These are phyloP conservation scores for Argopecten irradians DNA, from an alignment of 1,140 invertebrate genomes.

Conservation along the genomic window DNA sequence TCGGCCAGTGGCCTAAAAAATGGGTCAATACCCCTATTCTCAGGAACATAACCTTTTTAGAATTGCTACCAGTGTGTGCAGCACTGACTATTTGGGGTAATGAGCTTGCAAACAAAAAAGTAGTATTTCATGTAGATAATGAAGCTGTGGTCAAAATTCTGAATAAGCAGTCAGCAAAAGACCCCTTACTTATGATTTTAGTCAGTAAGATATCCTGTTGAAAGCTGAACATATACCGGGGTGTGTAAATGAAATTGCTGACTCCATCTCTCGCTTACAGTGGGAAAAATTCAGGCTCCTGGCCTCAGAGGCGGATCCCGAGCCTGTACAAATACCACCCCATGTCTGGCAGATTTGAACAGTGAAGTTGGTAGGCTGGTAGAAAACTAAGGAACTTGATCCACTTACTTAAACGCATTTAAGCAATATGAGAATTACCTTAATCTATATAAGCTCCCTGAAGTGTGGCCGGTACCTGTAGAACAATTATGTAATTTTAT, in stretches of 20 bases:
- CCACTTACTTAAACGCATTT: not conserved
- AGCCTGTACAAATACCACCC: not conserved
- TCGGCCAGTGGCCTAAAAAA: conserved; percentile 33
- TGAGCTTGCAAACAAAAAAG: conserved; percentile 24
- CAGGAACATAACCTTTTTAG: conserved; percentile 38
- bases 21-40: not conserved
- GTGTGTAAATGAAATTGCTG: conserved; percentile 1
- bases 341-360: not conserved
- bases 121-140: conserved; percentile 27
- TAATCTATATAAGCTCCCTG: not conserved
- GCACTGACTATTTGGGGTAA: conserved; percentile 26
- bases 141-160: conserved; percentile 35
- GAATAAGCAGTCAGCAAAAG: conserved; percentile 43
- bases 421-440: not conserved
- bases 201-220: conserved; percentile 37
- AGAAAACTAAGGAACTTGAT: not conserved
- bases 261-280: conserved; percentile 38
- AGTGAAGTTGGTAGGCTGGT: not conserved
- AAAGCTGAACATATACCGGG: conserved; percentile 37
- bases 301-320: not conserved
- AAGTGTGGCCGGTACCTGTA: conserved; percentile 7
- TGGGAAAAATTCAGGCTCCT: not conserved
- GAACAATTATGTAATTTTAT: not conserved
- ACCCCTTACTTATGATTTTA: conserved; percentile 27
- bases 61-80: conserved; percentile 38